phyloP scores from a whole-genome alignment of 1,140 invertebrate genomes.

The Brachionus calyciflorus region DNA sequence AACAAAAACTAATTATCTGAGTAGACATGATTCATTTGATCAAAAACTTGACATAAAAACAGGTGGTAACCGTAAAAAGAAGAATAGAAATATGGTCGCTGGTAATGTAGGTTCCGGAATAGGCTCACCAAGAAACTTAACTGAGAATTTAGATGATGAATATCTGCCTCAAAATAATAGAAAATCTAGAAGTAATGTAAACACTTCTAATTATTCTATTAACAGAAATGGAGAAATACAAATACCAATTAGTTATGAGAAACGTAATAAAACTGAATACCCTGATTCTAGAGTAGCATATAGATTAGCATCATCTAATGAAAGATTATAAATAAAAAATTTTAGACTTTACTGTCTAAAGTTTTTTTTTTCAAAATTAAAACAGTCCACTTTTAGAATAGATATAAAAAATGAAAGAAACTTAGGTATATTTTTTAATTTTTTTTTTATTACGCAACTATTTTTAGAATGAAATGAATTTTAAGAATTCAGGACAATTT shows the following conservation, averaged over 20 bases:
- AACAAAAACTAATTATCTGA: neutral
- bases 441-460: too few species aligned
- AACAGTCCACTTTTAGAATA: too few species aligned
- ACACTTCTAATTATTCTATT: neutral
- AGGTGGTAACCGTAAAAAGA: constrained; percentile 28
- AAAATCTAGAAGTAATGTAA: neutral
- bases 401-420: too few species aligned
- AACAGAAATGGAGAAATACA: constrained; percentile 37
- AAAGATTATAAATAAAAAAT: neutral
- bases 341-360: too few species aligned
- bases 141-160: neutral
- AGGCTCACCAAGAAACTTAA: constrained; percentile 29
- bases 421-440: too few species aligned
- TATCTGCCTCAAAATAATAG: neutral
- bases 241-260: constrained; percentile 33
- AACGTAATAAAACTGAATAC: neutral
- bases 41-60: constrained; percentile 24
- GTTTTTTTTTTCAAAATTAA: too few species aligned
- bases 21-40: constrained; percentile 37
- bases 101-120: constrained; percentile 13
- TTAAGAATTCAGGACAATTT: too few species aligned
- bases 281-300: constrained; percentile 8
- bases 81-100: constrained; percentile 9
- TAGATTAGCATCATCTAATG: constrained; percentile 5
- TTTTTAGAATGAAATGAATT: too few species aligned